Base-by-base conservation (phyloP, 1,140 invertebrate genomes). In the Cydia pomonella region DNA sequence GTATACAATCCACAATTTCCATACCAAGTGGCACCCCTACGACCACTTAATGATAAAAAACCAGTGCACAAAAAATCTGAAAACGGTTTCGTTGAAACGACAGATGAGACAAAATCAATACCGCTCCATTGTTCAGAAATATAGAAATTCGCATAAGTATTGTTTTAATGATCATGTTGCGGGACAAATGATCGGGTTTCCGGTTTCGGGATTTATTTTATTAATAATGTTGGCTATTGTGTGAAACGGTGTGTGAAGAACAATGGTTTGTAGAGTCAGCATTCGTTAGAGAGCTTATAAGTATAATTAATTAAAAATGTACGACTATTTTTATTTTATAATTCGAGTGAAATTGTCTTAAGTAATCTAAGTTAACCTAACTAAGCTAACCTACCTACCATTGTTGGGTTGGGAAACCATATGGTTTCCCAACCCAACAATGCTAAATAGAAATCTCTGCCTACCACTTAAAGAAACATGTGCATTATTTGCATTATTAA, bases 111-210 rank as follows among this genome's bases (percentile, higher is more conserved):
- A 47, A 72, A 44, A 44, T 47, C 69, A 13, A 72, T 72, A 72
- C 10, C 21, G n/a, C 29, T 23, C 33, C 44, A 44, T 72, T 33
- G 23, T 44, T 44, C 69, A 44, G 23, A 72, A 72, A 27, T 72
- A 23, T 72, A 66, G 25, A 29, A 66, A 66, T 66, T 59, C 21
- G 21, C 23, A 59, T 29, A 27, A 66, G 23, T 66, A 66, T 66
- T 66, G 63, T 33, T 66, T 66, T 66, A 66, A 66, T 66, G 63
- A 66, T 66, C 63, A 66, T 63, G 62, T 25, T 6, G 21, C 63
- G 63, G 53, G 21, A 59, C 53, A 59, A 59, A 59, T 59, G 53
- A 59, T 59, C 27, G 63, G 27, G 63, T 66, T 66, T 33, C 63
- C 63, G 63, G 63, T 29, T 66, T 7, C 63, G 12, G 16, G 27